These are phyloP conservation scores for Scomberomorus guttatus DNA, from an alignment of 2,797 vertebrate species.

Conservation along the genomic window DNA sequence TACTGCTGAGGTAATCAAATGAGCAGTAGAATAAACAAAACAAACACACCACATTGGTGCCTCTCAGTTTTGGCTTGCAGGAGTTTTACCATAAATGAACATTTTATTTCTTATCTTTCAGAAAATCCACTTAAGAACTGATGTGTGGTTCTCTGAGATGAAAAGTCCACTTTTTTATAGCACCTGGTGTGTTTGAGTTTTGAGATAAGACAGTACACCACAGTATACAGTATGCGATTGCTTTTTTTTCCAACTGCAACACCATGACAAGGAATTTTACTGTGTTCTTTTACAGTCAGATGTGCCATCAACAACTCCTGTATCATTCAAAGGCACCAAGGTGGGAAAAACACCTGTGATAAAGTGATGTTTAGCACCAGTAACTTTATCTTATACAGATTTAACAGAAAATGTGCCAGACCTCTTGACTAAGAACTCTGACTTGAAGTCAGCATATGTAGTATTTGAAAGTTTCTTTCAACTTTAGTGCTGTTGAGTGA, in stretches of 20 bases:
- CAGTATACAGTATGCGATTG: neutral
- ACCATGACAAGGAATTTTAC: neutral
- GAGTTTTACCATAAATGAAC: conserved; percentile 8
- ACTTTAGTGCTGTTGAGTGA: too few species aligned
- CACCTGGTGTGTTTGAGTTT: neutral
- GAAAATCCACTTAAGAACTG: neutral
- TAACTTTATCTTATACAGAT: neutral
- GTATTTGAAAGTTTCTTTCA: too few species aligned
- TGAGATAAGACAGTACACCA: too few species aligned
- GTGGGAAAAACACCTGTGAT: neutral
- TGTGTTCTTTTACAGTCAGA: neutral
- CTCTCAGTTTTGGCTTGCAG: conserved; percentile 17
- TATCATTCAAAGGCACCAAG: neutral
- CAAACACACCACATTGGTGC: neutral
- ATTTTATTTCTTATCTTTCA: neutral
- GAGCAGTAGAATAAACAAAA: conserved; percentile 58
- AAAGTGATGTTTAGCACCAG: neutral
- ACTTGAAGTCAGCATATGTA: too few species aligned
- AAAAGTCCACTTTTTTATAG: conserved; percentile 7
- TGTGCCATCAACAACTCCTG: too few species aligned
- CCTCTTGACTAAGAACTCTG: neutral
- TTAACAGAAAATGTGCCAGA: neutral
- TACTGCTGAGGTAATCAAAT: conserved; percentile 50
- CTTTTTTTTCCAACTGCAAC: neutral
- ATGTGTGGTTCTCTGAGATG: conserved; percentile 1